A percentile compares a stretch with the other conserved stretches of the same genome.
phyloP scores from a whole-genome alignment of 2,113 vertebrate genomes.

The Colius striatus region DNA sequence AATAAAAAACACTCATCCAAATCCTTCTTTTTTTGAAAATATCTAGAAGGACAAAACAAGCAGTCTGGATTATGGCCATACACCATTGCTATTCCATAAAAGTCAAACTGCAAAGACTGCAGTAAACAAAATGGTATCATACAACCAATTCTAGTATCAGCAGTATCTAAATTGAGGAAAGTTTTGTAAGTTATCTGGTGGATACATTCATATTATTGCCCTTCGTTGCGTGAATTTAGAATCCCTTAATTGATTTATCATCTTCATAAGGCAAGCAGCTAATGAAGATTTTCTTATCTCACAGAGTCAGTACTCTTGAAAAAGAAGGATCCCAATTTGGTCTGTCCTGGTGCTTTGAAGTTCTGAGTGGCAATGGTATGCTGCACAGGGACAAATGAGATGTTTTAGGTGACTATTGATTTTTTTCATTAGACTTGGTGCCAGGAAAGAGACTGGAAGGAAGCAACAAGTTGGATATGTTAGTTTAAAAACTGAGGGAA shows the following conservation, averaged over 20 bases:
- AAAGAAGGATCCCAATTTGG: background rate
- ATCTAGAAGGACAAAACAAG: background rate
- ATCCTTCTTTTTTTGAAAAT: background rate
- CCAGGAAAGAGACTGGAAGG: background rate
- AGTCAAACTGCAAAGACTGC: background rate
- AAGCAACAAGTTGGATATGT: conserved; percentile 16
- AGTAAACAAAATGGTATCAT: background rate
- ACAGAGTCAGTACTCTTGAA: background rate
- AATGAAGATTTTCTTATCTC: conserved; percentile 54
- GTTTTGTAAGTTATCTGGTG: background rate
- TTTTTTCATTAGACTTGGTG: background rate
- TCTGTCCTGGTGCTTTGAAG: background rate
- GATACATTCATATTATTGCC: background rate
- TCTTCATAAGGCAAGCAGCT: conserved; percentile 25
- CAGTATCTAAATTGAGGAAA: background rate
- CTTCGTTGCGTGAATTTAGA: background rate
- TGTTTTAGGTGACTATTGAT: background rate
- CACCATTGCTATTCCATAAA: background rate
- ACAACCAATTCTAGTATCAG: background rate
- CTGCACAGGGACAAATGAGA: background rate
- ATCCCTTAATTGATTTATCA: background rate
- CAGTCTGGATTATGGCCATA: background rate
- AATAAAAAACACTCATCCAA: background rate
- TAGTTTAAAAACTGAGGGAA: background rate
- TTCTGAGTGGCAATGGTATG: background rate